These are phyloP conservation scores for Dyspetes luteomarginatus DNA, from an alignment of 2,888 invertebrate genomes.

Conservation along the genomic window DNA sequence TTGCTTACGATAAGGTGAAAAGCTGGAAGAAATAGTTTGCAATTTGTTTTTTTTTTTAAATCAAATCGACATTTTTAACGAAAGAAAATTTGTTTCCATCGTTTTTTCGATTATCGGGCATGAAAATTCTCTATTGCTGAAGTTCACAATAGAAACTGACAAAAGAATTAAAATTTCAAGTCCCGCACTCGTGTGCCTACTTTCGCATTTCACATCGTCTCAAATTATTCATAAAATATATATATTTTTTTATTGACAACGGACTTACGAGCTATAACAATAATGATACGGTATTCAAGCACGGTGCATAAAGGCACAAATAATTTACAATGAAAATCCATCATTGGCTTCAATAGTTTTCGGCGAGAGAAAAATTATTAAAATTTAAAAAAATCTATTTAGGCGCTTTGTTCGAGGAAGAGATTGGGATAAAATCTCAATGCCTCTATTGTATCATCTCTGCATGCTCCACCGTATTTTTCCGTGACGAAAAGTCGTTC, in stretches of 20 bases:
- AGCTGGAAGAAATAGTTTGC: background rate
- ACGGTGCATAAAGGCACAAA: slow-evolving; percentile 53
- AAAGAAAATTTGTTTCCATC: too few relatives aligned
- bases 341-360: background rate
- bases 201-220: too few relatives aligned
- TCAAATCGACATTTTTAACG: too few relatives aligned
- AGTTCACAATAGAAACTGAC: too few relatives aligned
- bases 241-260: slow-evolving; percentile 46
- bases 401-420: slow-evolving; percentile 86
- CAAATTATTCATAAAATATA: slow-evolving; percentile 54
- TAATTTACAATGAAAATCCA: slow-evolving; percentile 41
- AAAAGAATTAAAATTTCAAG: too few relatives aligned
- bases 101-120: too few relatives aligned
- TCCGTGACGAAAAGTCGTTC: slow-evolving; percentile 95
- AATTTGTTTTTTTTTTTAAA: too few relatives aligned
- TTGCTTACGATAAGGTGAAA: background rate
- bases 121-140: too few relatives aligned
- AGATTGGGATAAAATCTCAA: slow-evolving; percentile 96
- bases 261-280: slow-evolving; percentile 33
- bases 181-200: too few relatives aligned
- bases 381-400: slow-evolving; percentile 78
- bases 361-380: background rate
- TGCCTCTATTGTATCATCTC: slow-evolving; percentile 98
- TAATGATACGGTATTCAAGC: slow-evolving; percentile 35
- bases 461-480: slow-evolving; percentile 92